Evolutionary conservation across 2,888 invertebrate genomes (phyloP).

Genomic region (Morpho achilles): DNA sequence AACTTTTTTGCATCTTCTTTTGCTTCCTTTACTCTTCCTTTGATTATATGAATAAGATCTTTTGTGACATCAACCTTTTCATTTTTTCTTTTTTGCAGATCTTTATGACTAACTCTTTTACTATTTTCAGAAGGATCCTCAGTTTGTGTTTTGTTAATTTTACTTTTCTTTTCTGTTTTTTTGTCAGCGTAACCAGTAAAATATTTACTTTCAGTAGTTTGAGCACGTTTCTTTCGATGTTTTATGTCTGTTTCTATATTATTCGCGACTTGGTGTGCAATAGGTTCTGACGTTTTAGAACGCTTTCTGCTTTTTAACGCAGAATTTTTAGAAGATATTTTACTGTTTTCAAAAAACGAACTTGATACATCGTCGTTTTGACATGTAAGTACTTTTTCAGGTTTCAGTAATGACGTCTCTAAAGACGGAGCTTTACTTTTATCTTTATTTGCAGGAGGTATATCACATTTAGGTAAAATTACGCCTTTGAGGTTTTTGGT

Average conservation of each 20-base stretch:
- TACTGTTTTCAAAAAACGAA: conserved; percentile 45
- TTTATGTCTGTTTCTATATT: conserved; percentile 29
- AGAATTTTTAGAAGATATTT: conserved; percentile 19
- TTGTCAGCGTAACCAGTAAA: conserved; percentile 36
- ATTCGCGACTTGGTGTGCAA: conserved; percentile 11
- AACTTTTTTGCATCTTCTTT: conserved; percentile 53
- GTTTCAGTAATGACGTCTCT: conserved; percentile 29
- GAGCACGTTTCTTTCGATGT: conserved; percentile 57
- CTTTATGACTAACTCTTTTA: conserved; percentile 62
- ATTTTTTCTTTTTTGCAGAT: conserved; percentile 46
- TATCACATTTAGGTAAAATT: conserved; percentile 4
- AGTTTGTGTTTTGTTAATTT: conserved; percentile 34
- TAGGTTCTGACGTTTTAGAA: conserved; percentile 29
- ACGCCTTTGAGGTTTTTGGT: neutral
- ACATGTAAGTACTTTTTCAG: conserved; percentile 46
- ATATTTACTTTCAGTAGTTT: conserved; percentile 50
- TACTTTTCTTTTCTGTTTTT: conserved; percentile 26
- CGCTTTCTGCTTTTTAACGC: conserved; percentile 31
- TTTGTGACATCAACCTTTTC: conserved; percentile 60
- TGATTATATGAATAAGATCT: conserved; percentile 75
- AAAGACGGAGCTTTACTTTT: neutral
- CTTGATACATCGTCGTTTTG: conserved; percentile 44
- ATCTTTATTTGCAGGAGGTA: conserved; percentile 8
- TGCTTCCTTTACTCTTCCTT: conserved; percentile 67
- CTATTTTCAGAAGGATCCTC: conserved; percentile 41